phyloP scores from a whole-genome alignment of 1,140 invertebrate genomes.

The Drosophila teissieri region DNA sequence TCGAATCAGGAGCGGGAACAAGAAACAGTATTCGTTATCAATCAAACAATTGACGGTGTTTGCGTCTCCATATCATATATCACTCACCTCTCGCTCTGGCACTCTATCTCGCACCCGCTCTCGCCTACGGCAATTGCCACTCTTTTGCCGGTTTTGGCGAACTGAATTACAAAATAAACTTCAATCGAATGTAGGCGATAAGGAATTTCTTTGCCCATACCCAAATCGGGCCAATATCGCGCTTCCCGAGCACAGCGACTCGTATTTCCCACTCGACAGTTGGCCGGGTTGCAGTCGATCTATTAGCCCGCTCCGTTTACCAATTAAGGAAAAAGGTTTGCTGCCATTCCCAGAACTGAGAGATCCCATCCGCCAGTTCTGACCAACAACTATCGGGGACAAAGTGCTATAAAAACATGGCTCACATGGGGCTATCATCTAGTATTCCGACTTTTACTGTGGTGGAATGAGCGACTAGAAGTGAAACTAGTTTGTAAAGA shows the following conservation, averaged over 20 bases:
- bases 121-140: conserved; percentile 16
- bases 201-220: conserved; percentile 58
- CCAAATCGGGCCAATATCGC: conserved; percentile 56
- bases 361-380: background rate
- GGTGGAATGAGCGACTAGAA: background rate
- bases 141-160: conserved; percentile 68
- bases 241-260: conserved; percentile 14
- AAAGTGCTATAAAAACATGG: background rate
- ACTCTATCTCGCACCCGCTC: conserved; percentile 25
- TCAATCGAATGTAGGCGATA: conserved; percentile 71
- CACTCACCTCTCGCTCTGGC: conserved; percentile 27
- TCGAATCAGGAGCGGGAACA: conserved; percentile 31
- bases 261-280: conserved; percentile 60
- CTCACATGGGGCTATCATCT: background rate
- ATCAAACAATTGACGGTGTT: conserved; percentile 60
- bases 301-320: conserved; percentile 34
- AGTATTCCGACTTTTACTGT: background rate
- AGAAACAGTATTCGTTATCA: conserved; percentile 53
- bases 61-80: conserved; percentile 35
- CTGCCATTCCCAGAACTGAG: background rate
- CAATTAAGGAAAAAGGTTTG: conserved; percentile 77
- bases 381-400: background rate
- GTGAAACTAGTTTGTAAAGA: background rate
- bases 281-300: conserved; percentile 53
- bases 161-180: conserved; percentile 75